These are phyloP conservation scores for Neopipo cinnamomea DNA, from an alignment of 2,113 vertebrate species.

Conservation along the genomic window DNA sequence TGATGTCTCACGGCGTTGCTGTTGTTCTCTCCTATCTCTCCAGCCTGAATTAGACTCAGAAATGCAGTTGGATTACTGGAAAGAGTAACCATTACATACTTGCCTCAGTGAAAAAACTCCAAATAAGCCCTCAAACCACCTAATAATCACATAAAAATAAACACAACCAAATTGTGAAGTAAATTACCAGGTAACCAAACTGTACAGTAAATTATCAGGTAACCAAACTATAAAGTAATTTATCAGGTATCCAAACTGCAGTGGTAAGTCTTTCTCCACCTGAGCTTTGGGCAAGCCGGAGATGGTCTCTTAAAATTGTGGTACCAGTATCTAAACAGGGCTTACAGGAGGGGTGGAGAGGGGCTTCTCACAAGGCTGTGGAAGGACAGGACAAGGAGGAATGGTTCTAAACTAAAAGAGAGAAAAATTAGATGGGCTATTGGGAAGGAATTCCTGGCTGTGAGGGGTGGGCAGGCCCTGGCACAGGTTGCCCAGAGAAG, in stretches of 20 bases:
- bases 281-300: not conserved
- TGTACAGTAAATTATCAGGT: not conserved
- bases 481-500: not conserved
- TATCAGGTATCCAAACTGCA: not conserved
- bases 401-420: not conserved
- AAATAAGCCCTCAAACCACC: not conserved
- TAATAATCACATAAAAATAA: not conserved
- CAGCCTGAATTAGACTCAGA: not conserved
- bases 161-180: not conserved
- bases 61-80: not conserved
- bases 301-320: not conserved
- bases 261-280: not conserved
- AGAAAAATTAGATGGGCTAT: not conserved
- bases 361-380: not conserved
- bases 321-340: not conserved
- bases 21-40: not conserved
- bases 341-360: not conserved
- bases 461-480: not conserved
- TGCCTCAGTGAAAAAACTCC: not conserved
- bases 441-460: not conserved
- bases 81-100: not conserved
- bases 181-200: not conserved
- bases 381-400: not conserved
- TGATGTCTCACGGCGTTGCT: fast-evolving
- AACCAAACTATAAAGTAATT: not conserved